Evolutionary conservation across 2,113 vertebrate species (phyloP), one percentile per base, ranked within the genome.

Genomic region (Myotis lucifugus): DNA sequence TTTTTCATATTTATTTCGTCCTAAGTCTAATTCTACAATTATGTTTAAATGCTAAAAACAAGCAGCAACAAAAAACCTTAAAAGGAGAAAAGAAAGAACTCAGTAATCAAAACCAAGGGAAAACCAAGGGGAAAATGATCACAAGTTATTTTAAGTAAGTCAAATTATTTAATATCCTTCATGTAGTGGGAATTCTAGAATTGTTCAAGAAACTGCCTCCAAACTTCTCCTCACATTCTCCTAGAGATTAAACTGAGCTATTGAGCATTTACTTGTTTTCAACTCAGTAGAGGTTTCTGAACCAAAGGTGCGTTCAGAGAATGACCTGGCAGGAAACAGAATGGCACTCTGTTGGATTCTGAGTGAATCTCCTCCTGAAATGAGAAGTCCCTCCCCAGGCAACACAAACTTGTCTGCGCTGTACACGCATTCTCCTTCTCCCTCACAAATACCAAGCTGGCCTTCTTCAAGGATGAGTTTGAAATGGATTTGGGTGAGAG

Each of bases 11-110:
- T 27, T 52, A 13, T 78, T 66, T 46, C 1, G 3, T 37, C 40
- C 34, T 27, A 59, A 90, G 27, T 59, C 25, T 42, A 72, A 94
- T 85, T 72, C 18, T 83, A 85, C 81, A 82, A 25, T 11, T 73
- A 42, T 40, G 8, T 77, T 4, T 69, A 89, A 72, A 54, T 25
- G 25, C 23, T 82, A 19, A 91, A 85, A 82, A 34, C 34, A 77
- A 78, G 9, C 23, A 69, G 82, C 89, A 74, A 19, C 17, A 77
- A 54, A 29, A 74, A 93, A 5, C 32, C 59, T 82, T 21, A 8
- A 83, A 70, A 77, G 9, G 17, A 42, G 15, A 56, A 90, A 27
- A 56, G 34, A 84, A 93, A 76, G 42, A 79, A 83, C 12, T 54
- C 17, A 46, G 29, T 37, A 50, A 64, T 8, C 48, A 61, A 56